Evolutionary conservation across 92 coral and sea anemone species (phyloP), one percentile per base, ranked within the genome.

Genomic region (Virgularia gustaviana): DNA sequence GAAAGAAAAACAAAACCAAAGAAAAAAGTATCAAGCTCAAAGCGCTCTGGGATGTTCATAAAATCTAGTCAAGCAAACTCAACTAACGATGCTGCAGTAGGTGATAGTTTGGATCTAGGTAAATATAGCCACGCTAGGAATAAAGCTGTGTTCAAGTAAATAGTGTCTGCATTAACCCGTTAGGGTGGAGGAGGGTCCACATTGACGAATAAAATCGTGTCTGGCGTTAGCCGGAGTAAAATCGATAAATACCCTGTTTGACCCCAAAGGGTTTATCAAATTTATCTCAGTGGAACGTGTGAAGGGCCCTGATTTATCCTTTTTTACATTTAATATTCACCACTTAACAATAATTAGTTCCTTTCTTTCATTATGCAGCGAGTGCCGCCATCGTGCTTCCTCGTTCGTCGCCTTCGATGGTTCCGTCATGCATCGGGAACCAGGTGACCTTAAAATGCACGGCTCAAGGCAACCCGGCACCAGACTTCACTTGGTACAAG

Each of bases 401-500:
- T 25, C 53, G 38, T 16, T 68, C 75, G 13, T 68, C 75, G 3
- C 75, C 75, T 0, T 1, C 45, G 2, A 24, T 68, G 27, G 61
- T 68, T 0, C 23, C 39, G 15, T 49, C 75, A 24, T 68, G 75
- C 22, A 32, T 68, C 20, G 75, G 75, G 16, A 68, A 49, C 30
- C 75, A 68, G 19, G 75, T 68, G 23, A 68, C 75, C 15, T 6
- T 68, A 42, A 68, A 68, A 27, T 68, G 75, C 39, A 61, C 75
- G 0, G 75, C 75, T 0, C 45, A 68, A 49, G 75, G 75, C 22
- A 68, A 68, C 24, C 75, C 75, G 0, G 75, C 75, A 2, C 75
- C 75, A 0, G 75, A 68, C 22, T 68, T 68, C 34, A 68, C 61
- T 30, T 68, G 75, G 75, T 68, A 49, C 24, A 68, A 68, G 51